A percentile compares a stretch with the other conserved stretches of the same genome.
Conservation (phyloP, 2,797 vertebrate genomes). For the Pangasius djambal region DNA sequence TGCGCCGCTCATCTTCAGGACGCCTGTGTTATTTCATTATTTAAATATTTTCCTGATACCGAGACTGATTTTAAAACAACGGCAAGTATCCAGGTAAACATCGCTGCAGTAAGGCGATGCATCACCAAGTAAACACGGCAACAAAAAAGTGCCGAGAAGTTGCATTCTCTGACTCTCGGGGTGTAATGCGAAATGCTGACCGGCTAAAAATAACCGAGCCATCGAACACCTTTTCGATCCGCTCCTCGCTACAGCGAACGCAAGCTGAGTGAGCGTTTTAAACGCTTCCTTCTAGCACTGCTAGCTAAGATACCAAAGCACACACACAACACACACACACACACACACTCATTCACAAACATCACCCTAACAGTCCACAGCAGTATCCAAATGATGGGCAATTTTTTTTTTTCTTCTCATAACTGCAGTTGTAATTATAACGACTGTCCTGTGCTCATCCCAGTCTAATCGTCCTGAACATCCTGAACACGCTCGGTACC, state of each 20-base stretch:
- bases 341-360: neutral
- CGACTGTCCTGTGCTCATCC: neutral
- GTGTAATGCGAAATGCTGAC: constrained; percentile 49
- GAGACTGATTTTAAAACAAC: neutral
- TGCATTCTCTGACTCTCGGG: neutral
- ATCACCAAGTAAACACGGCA: neutral
- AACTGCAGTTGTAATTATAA: neutral
- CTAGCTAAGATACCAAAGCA: neutral
- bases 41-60: neutral
- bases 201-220: constrained; percentile 30
- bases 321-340: constrained; percentile 2
- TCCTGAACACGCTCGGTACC: too few relatives aligned
- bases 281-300: neutral
- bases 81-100: neutral
- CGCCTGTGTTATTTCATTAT: neutral
- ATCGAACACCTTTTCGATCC: constrained; percentile 45
- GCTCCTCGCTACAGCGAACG: constrained; percentile 26
- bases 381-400: neutral
- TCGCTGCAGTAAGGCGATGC: neutral
- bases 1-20: neutral
- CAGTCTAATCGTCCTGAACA: neutral
- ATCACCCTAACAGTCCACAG: neutral
- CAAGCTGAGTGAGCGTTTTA: constrained; percentile 50
- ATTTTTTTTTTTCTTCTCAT: neutral
- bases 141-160: neutral